Percentiles rank a stretch among this genome's conserved stretches.
Conservation (phyloP, 1,140 invertebrate genomes). For the Drosophila miranda region DNA sequence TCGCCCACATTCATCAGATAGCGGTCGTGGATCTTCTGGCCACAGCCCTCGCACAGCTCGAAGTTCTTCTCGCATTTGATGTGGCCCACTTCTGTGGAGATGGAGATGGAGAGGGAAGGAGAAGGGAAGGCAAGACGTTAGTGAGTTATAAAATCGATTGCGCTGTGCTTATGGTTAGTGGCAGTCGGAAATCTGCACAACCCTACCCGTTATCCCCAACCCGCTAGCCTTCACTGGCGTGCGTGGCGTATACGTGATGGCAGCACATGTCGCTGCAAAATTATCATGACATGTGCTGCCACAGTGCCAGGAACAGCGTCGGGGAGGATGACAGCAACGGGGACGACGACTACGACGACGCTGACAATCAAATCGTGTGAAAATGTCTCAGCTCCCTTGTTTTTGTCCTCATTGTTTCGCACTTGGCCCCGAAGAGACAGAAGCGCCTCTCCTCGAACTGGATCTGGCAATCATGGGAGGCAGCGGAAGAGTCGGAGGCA, state of each 20-base stretch:
- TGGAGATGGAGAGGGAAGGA: not conserved
- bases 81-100: slow-evolving; percentile 81
- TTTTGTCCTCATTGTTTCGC: slow-evolving; percentile 49
- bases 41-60: slow-evolving; percentile 94
- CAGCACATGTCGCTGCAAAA: slow-evolving; percentile 60
- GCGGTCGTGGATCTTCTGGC: slow-evolving; percentile 94
- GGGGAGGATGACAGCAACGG: not conserved
- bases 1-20: slow-evolving; percentile 96
- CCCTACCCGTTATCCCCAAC: not conserved
- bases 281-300: slow-evolving; percentile 63
- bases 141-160: slow-evolving; percentile 25
- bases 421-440: slow-evolving; percentile 13
- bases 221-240: slow-evolving; percentile 25
- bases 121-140: slow-evolving; percentile 6
- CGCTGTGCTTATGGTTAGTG: too few species aligned
- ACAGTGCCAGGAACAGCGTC: slow-evolving; percentile 18
- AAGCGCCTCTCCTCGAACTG: slow-evolving; percentile 3
- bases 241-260: slow-evolving; percentile 58
- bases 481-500: not conserved
- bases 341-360: slow-evolving; percentile 10
- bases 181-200: too few species aligned
- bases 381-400: slow-evolving; percentile 43
- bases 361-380: slow-evolving; percentile 61
- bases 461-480: too few species aligned
- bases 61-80: slow-evolving; percentile 87